Conservation (phyloP, 1,140 invertebrate genomes). For the Macrobrachium rosenbergii region DNA sequence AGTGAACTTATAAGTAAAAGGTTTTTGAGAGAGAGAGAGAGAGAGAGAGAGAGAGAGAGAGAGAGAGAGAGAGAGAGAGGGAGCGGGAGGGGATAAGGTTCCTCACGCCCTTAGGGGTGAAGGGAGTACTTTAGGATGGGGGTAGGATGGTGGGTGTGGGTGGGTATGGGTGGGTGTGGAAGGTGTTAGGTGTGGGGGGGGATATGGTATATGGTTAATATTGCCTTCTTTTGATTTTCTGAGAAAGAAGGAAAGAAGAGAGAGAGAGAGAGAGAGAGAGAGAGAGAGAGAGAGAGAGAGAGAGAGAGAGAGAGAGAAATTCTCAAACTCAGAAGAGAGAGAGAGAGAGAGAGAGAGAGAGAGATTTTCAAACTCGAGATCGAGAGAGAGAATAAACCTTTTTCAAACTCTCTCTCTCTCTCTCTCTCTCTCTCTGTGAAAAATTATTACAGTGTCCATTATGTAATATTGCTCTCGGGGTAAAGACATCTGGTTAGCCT, state of each 20-base stretch:
- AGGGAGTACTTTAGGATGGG: background rate
- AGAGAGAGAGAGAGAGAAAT: background rate
- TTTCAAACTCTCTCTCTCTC: background rate
- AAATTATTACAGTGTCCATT: background rate
- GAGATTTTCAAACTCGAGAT: too few relatives aligned
- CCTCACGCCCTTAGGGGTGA: too few relatives aligned
- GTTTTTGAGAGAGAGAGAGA: too few relatives aligned
- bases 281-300: background rate
- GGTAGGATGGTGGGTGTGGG: background rate
- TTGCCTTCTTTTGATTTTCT: too few relatives aligned
- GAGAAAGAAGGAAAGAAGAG: background rate
- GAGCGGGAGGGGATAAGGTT: background rate
- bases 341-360: background rate
- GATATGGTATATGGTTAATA: too few relatives aligned
- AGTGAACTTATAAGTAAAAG: background rate
- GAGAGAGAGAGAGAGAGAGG: background rate
- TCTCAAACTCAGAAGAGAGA: background rate
- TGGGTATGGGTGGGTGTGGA: background rate
- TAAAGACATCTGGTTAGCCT: background rate
- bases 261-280: background rate
- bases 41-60: background rate
- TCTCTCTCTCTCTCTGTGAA: slow-evolving; percentile 1
- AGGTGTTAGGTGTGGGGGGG: background rate
- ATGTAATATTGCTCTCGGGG: background rate
- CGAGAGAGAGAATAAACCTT: background rate